Conservation (phyloP, 2,888 invertebrate genomes). For the Catocala nupta region DNA sequence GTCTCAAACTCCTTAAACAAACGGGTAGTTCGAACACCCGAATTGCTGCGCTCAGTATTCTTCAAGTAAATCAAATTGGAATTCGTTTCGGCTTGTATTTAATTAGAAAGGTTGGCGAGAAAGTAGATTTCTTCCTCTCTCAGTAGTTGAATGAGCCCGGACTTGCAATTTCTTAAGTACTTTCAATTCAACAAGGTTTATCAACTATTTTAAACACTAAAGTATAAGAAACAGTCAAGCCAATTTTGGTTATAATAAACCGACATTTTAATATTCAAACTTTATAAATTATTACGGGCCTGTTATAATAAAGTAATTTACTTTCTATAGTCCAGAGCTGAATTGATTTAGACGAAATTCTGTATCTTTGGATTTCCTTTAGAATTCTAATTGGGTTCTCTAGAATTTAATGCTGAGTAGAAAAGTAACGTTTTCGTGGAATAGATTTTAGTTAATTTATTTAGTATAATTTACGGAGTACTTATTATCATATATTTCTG, state of each 20-base stretch:
- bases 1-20: background rate
- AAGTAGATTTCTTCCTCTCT: constrained; percentile 1
- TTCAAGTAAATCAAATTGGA: constrained; percentile 9
- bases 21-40: background rate
- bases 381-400: constrained; percentile 17
- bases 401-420: constrained; percentile 3
- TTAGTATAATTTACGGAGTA: too few relatives aligned
- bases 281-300: constrained; percentile 15
- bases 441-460: background rate
- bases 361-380: constrained; percentile 20
- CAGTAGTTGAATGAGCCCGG: background rate
- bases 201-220: constrained; percentile 4
- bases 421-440: background rate
- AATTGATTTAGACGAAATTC: constrained; percentile 29
- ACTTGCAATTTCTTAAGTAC: background rate
- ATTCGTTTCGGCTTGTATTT: constrained; percentile 13
- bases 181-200: constrained; percentile 3
- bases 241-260: constrained; percentile 3
- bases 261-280: constrained; percentile 11
- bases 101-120: constrained; percentile 10
- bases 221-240: too few relatives aligned
- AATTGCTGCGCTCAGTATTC: constrained; percentile 1
- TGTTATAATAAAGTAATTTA: constrained; percentile 22
- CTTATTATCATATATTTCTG: too few relatives aligned
- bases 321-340: constrained; percentile 12